Conservation (phyloP, 2,113 vertebrate genomes). For the Thermophis baileyi region DNA sequence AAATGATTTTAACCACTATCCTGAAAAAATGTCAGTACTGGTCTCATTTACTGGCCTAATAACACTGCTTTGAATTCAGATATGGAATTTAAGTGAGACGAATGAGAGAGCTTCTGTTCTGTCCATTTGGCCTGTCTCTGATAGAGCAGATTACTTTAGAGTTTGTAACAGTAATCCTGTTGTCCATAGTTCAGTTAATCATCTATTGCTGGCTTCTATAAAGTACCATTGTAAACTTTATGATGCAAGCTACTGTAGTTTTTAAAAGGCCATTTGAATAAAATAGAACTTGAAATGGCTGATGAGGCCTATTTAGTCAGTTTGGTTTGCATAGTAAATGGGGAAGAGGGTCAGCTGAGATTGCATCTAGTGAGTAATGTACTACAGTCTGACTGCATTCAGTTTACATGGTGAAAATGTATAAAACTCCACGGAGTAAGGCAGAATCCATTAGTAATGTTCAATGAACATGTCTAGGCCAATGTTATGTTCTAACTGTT, state of each 20-base stretch:
- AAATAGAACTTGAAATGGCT: not conserved
- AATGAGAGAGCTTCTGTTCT: slow-evolving; percentile 56
- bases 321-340: not conserved
- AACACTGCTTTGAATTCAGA: slow-evolving; percentile 68
- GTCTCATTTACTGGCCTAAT: slow-evolving; percentile 56
- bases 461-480: not conserved
- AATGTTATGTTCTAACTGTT: too few relatives aligned
- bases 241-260: slow-evolving; percentile 32
- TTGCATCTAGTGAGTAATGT: not conserved
- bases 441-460: not conserved
- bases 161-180: slow-evolving; percentile 43
- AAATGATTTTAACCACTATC: slow-evolving; percentile 71
- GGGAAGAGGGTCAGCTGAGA: not conserved
- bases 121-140: slow-evolving; percentile 50
- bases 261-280: not conserved
- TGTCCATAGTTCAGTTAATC: slow-evolving; percentile 39
- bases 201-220: slow-evolving; percentile 32
- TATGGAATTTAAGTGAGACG: slow-evolving; percentile 58
- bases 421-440: not conserved
- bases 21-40: slow-evolving; percentile 74
- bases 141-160: slow-evolving; percentile 50
- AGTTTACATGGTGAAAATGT: not conserved
- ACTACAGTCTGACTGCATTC: not conserved
- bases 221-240: slow-evolving; percentile 17
- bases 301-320: not conserved